Percentiles rank a stretch among this genome's conserved stretches.
Evolutionary conservation across 92 coral and sea anemone species (phyloP).

Genomic region (Phenganax marumi): DNA sequence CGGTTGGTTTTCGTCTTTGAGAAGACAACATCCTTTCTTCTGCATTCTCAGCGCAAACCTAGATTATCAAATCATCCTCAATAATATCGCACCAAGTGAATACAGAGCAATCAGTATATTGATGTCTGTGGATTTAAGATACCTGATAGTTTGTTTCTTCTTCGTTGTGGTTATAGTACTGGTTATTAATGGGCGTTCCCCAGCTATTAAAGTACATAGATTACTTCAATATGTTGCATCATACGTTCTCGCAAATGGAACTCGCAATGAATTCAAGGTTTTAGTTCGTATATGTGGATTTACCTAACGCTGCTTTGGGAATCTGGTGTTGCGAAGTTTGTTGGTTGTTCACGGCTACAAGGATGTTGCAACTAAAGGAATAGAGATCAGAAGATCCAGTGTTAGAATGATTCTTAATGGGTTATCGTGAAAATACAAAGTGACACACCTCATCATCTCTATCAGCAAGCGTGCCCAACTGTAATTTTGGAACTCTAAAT

Average conservation of each 20-base stretch:
- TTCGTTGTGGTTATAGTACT: slow-evolving; percentile 13
- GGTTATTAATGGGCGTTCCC: slow-evolving; percentile 87
- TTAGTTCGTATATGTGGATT: not conserved
- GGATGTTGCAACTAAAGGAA: slow-evolving; percentile 40
- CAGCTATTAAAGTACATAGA: slow-evolving; percentile 52
- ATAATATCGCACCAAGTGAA: not conserved
- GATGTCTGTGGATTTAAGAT: not conserved
- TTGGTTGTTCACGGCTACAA: not conserved
- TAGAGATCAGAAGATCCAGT: not conserved
- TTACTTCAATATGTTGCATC: not conserved
- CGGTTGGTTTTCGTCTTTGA: slow-evolving; percentile 63
- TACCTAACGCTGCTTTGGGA: slow-evolving; percentile 39
- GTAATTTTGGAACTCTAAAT: slow-evolving; percentile 79
- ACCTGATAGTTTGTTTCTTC: slow-evolving; percentile 36
- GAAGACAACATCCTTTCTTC: slow-evolving; percentile 29
- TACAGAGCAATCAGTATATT: not conserved
- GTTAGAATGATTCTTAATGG: too few species aligned
- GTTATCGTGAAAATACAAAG: not conserved
- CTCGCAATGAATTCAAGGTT: not conserved
- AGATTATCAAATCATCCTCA: not conserved
- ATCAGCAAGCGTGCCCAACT: slow-evolving; percentile 81
- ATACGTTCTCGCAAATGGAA: too few species aligned
- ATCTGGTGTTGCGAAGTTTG: slow-evolving; percentile 24
- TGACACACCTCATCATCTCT: slow-evolving; percentile 70
- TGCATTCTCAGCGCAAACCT: slow-evolving; percentile 29